Base-by-base conservation (phyloP, 2,797 vertebrate species). In the Buceros bicornis region DNA sequence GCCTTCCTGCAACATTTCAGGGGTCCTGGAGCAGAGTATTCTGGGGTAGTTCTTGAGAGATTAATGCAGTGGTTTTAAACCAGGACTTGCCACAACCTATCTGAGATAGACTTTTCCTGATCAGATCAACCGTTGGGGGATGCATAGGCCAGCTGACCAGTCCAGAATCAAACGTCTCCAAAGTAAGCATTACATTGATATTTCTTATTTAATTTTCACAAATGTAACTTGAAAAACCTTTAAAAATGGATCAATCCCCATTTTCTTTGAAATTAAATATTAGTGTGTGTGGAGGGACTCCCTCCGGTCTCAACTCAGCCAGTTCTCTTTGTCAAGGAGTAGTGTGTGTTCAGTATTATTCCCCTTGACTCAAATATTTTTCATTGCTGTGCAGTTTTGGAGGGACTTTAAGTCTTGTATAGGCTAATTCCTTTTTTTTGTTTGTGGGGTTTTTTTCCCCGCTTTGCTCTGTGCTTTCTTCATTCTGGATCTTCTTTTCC, bases 341-440 rank as follows among this genome's bases (percentile, higher is more conserved):
- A 72, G 6, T 31, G 60, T 62, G n/a, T 48, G 26, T 62, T 89
- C 16, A 4, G 20, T 64, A n/a, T 43, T 17, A 15, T 65, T 91
- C 93, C 65, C 90, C 35, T 57, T 82, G 67, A 93, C 47, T 87
- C 53, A 64, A 76, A 26, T 70, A 19, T 76, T 92, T 95, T 94
- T 94, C 53, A 40, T 60, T 5, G 5, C 62, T 69, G 45, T 77
- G 53, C 45, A 35, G 21, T 79, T 93, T 95, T 77, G 42, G 61
- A 87, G 28, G 13, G 56, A 40, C 58, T 90, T 72, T 64, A 88
- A 76, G 26, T 91, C 80, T 74, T 58, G 26, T 65, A 13, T 31
- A 82, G 45, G 21, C 72, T 64, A 10, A 1, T 3, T 24, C 11
- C 6, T 33, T 8, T 12, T 19, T 15, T 21, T n/a, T 50, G 20